Conservation (phyloP, 1,140 invertebrate genomes). For the Drosophila punjabiensis region DNA sequence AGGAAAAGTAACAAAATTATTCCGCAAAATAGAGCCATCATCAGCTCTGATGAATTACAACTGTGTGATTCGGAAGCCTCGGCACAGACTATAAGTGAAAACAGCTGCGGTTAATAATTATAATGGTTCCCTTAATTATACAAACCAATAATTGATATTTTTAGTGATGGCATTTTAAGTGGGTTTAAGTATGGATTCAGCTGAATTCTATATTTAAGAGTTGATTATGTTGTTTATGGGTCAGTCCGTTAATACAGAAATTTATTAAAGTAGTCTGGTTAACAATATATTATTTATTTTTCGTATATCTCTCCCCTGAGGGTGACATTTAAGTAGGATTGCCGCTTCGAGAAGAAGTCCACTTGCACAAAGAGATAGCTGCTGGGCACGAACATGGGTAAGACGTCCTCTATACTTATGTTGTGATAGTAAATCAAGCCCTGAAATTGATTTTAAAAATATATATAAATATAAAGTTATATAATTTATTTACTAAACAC, state of each 20-base stretch:
- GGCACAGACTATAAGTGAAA: constrained; percentile 14
- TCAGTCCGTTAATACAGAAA: not conserved
- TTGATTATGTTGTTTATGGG: constrained; percentile 26
- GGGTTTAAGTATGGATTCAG: not conserved
- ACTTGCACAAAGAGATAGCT: constrained; percentile 31
- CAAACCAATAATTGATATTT: constrained; percentile 29
- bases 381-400: constrained; percentile 47
- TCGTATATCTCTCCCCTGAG: constrained; percentile 18
- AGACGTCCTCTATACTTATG: constrained; percentile 46
- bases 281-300: constrained; percentile 10
- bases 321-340: constrained; percentile 46
- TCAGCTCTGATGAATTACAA: constrained; percentile 15
- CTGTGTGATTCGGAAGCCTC: constrained; percentile 1
- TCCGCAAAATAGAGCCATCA: constrained; percentile 27
- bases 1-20: constrained; percentile 21
- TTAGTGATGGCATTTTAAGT: constrained; percentile 51
- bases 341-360: constrained; percentile 21
- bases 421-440: constrained; percentile 50
- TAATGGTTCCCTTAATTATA: constrained; percentile 30
- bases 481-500: not conserved
- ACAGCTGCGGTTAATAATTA: not conserved
- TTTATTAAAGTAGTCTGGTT: constrained; percentile 7
- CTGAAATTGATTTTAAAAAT: constrained; percentile 5
- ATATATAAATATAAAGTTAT: no score
- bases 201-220: constrained; percentile 1